These are phyloP conservation scores for Channa striata DNA, from an alignment of 2,797 vertebrate genomes.

Conservation along the genomic window DNA sequence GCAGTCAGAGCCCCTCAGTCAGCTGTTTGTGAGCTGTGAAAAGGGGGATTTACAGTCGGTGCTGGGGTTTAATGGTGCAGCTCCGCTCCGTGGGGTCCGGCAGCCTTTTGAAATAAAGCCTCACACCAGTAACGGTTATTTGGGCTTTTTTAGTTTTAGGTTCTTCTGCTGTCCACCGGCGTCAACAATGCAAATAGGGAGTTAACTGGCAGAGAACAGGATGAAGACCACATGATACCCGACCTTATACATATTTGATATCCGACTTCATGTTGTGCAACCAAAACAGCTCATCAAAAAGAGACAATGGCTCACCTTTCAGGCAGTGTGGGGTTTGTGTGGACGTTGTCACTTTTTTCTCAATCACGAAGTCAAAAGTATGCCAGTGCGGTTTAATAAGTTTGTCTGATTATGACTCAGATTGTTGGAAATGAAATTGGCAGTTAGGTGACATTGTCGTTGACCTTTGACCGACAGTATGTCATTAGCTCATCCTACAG, in stretches of 20 bases:
- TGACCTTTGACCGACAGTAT: no score
- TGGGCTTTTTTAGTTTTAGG: no score
- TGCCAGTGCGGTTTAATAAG: background rate
- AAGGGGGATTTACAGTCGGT: slow-evolving; percentile 55
- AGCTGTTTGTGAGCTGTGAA: slow-evolving; percentile 56
- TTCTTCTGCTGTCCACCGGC: background rate
- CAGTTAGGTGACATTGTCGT: background rate
- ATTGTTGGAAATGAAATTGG: background rate
- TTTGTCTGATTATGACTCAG: slow-evolving; percentile 7
- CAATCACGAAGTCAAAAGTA: background rate
- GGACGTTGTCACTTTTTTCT: background rate
- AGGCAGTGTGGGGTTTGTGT: no score
- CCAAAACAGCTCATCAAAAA: no score
- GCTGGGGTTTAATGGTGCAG: slow-evolving; percentile 36
- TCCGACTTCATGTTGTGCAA: no score
- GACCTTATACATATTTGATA: no score
- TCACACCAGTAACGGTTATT: slow-evolving; percentile 4
- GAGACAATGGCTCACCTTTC: no score
- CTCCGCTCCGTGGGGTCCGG: slow-evolving; percentile 31
- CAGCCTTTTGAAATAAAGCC: slow-evolving; percentile 21
- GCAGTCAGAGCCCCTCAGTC: slow-evolving; percentile 43
- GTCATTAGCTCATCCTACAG: no score
- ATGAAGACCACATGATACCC: no score
- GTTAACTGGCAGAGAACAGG: no score
- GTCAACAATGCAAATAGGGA: background rate